Percentiles rank a stretch among this genome's conserved stretches.
phyloP scores from a whole-genome alignment of 2,888 invertebrate genomes.

The Timandra comae region DNA sequence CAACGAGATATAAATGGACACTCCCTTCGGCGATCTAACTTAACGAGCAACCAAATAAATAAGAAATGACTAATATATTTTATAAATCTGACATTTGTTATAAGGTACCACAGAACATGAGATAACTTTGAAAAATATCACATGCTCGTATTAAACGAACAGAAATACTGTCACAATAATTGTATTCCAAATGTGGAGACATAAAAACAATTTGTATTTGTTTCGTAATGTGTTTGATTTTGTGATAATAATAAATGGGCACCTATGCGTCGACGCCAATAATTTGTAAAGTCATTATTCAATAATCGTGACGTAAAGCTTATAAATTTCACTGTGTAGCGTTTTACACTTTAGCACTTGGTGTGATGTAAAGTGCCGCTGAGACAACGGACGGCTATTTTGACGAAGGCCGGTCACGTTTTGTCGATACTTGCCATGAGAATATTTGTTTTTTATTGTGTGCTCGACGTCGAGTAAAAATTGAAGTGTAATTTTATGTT shows the following conservation, averaged over 20 bases:
- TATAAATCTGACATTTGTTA: slow-evolving; percentile 48
- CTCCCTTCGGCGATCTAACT: slow-evolving; percentile 71
- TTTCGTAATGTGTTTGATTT: slow-evolving; percentile 31
- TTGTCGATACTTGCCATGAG: slow-evolving; percentile 74
- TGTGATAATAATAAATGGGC: slow-evolving; percentile 36
- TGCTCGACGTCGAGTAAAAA: slow-evolving; percentile 70
- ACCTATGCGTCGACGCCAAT: slow-evolving; percentile 48
- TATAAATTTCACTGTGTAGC: slow-evolving; percentile 70
- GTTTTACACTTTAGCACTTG: slow-evolving; percentile 76
- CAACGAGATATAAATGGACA: slow-evolving; percentile 69
- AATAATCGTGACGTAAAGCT: slow-evolving; percentile 69
- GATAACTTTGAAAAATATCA: background rate
- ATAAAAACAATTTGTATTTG: slow-evolving; percentile 21
- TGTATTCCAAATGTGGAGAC: slow-evolving; percentile 2
- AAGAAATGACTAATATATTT: slow-evolving; percentile 63
- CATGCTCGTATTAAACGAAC: slow-evolving; percentile 4
- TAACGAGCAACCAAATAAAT: slow-evolving; percentile 74
- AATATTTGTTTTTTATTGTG: slow-evolving; percentile 76
- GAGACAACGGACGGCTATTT: slow-evolving; percentile 73
- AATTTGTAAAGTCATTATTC: slow-evolving; percentile 67
- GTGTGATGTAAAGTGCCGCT: slow-evolving; percentile 64
- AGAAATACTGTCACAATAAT: slow-evolving; percentile 19
- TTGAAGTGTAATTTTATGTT: slow-evolving; percentile 76
- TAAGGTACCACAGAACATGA: background rate
- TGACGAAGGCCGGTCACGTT: slow-evolving; percentile 76